Evolutionary conservation across 2,888 invertebrate genomes (phyloP), one percentile per base, ranked within the genome.

Genomic region (Clusia tigrina): DNA sequence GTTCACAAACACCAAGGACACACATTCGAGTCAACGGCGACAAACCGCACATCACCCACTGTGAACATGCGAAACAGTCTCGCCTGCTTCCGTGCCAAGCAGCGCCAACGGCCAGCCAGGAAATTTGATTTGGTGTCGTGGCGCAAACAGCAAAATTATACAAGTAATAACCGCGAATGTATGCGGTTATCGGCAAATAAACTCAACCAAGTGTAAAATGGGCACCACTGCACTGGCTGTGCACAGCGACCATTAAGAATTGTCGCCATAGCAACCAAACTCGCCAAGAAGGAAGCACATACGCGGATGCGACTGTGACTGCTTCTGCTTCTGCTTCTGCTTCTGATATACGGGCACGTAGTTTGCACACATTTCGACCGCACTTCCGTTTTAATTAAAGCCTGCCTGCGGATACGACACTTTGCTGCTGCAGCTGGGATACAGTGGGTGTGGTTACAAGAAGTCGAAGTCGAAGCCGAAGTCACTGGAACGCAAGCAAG

Each of bases 81-180:
- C 32, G 32, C 12, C 12, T 32, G 32, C 32, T 32, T 32, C 12
- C 12, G 5, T 32, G 6, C 32, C 32, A 32, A 12, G 32, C 32
- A 32, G 12, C 32, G 12, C 12, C 32, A 12, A 9, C 32, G 6
- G 5, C 5, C 32, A 32, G 5, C 32, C 52, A 52, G 52, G 22
- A 52, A 23, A 54, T 54, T 26, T 25, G 25, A 25, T n/a, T 54
- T 26, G 65, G 62, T 20, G 71, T 53, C 25, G 58, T 32, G 51
- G 18, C 23, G 42, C 48, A 62, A 10, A 67, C 66, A 66, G 67
- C 48, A 66, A 67, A 37, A 55, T 51, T 25, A 51, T 54, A 37
- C 32, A 32, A n/a, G 32, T 32, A 32, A 32, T 32, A 32, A 32
- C 6, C 32, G 32, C 32, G 12, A 32, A 32, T 32, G 32, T 9